Base-by-base conservation (phyloP, 2,797 vertebrate genomes). In the Lepidocolaptes lacrymiger region DNA sequence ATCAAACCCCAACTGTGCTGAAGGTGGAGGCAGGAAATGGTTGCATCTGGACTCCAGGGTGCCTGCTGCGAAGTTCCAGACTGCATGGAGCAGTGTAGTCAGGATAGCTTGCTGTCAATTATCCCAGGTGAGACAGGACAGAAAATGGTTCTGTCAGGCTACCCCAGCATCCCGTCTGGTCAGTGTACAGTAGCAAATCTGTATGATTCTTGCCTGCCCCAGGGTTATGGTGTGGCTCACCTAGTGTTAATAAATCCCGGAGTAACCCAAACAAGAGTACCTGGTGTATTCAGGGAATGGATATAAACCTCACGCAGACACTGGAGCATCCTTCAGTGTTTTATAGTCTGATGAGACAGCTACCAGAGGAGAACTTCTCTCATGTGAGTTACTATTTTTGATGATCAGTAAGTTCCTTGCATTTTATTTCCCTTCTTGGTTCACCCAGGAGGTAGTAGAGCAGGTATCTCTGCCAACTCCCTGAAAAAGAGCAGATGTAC, bases 401-500 rank as follows among this genome's bases (percentile, higher is more conserved):
- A 89, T 80, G 75, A 71, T 54, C 8, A 7, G 23, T 77, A 93
- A 59, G 44, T 62, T 96, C 69, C 76, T 73, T 69, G 56, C 39
- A 24, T 95, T 95, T 90, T 56, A 93, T 93, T 76, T 93, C 62
- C 49, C 59, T 81, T 77, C 37, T 75, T 81, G 66, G n/a, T 91
- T 86, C 52, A 58, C 32, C 24, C 44, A 79, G 63, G 51, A 91
- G 83, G 43, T 63, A 76, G 62, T 12, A 73, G n/a, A 82, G 88
- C 87, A 81, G 69, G 34, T 43, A 44, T 39, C 48, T 69, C 59
- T 84, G 79, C 80, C 85, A 92, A 12, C 32, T 77, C 37, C 63
- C 71, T 69, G 15, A 24, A 37, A 68, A 71, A 64, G 59, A 92
- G 43, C 87, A 93, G 85, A 79, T 94, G 83, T 84, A 72, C 54